These are phyloP conservation scores for Grus americana DNA, from an alignment of 2,113 vertebrate genomes.

Conservation along the genomic window DNA sequence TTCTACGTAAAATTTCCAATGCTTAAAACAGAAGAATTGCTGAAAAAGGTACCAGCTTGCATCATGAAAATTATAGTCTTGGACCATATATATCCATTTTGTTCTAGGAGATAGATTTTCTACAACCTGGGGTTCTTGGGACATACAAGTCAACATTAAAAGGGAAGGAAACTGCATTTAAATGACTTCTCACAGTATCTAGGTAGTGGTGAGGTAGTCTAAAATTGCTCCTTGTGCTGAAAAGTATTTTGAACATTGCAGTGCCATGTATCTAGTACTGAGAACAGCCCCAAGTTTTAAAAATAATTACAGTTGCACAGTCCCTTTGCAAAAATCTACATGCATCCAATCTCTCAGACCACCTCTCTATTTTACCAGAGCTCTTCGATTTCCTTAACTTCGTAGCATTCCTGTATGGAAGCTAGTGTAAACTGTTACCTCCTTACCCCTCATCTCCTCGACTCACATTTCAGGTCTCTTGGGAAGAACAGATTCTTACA, in stretches of 20 bases:
- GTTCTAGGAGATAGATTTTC: neutral
- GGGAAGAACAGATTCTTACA: slow-evolving; percentile 11
- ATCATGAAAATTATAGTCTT: neutral
- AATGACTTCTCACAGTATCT: neutral
- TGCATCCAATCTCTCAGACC: neutral
- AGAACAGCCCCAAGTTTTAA: neutral
- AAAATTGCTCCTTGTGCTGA: slow-evolving; percentile 2
- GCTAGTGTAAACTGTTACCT: neutral
- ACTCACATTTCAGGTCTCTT: slow-evolving; percentile 8
- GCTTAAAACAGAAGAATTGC: neutral
- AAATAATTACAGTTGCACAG: neutral
- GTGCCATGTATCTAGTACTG: neutral
- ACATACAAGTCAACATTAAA: neutral
- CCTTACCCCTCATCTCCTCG: slow-evolving; percentile 1
- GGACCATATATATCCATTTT: neutral
- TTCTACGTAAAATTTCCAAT: neutral
- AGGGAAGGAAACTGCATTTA: neutral
- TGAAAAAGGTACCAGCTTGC: neutral
- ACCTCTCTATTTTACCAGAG: neutral
- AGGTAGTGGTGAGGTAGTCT: neutral
- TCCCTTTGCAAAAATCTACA: neutral
- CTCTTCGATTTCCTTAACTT: neutral
- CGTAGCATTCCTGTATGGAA: neutral
- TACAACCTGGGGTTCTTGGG: neutral
- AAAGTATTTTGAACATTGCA: neutral